Evolutionary conservation across 2,797 vertebrate genomes (phyloP).

Genomic region (Neosilurus mollespiculum): DNA sequence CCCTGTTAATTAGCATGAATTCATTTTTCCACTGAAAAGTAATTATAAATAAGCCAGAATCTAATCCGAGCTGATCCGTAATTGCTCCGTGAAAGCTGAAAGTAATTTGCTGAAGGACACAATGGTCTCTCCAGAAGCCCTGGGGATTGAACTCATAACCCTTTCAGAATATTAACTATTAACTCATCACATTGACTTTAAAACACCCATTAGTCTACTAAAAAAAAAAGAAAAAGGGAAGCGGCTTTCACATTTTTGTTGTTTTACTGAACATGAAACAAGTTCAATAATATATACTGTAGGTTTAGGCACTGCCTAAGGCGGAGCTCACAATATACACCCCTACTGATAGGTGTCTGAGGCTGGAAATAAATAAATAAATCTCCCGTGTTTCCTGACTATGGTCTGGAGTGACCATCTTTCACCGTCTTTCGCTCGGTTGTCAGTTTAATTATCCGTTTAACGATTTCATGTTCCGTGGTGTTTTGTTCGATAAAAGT

Average conservation of each 20-base stretch:
- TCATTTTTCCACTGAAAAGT: not conserved
- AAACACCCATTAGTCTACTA: not conserved
- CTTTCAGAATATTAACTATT: not conserved
- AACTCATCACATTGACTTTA: not conserved
- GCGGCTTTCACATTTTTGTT: not conserved
- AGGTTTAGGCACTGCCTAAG: too few species aligned
- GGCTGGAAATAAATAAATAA: too few species aligned
- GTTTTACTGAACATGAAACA: not conserved
- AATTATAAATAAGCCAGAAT: slow-evolving; percentile 20
- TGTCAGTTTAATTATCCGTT: too few species aligned
- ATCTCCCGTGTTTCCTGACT: too few species aligned
- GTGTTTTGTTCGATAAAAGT: too few species aligned
- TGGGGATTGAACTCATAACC: not conserved
- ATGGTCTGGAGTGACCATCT: too few species aligned
- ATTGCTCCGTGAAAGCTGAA: not conserved
- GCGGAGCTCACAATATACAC: too few species aligned
- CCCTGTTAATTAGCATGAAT: not conserved
- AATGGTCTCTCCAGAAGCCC: not conserved
- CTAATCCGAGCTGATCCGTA: not conserved
- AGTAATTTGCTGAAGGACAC: not conserved
- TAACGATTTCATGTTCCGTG: too few species aligned
- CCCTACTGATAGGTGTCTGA: too few species aligned
- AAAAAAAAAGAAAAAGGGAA: not conserved
- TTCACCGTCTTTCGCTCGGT: too few species aligned
- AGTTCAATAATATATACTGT: not conserved